Base-by-base conservation (phyloP, 2,797 vertebrate species). In the Erpetoichthys calabaricus region DNA sequence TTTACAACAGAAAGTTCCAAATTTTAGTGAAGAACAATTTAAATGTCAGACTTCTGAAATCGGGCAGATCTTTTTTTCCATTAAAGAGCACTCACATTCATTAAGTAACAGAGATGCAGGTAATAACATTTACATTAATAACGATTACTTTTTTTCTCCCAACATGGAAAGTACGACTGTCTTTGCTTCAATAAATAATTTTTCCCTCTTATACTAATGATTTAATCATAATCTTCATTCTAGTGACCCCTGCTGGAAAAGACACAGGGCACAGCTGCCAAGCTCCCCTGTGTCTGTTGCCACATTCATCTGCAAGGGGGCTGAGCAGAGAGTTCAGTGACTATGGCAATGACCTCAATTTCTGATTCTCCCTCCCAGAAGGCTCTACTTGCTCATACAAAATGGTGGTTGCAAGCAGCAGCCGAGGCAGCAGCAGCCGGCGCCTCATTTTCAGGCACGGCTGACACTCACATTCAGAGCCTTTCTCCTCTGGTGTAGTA, bases 321-420 rank as follows among this genome's bases (percentile, higher is more conserved):
- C 4, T 54, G 41, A 42, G 41, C 53, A 54, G 53, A 54, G 41
- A 54, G 53, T 43, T 41, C 41, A 54, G 53, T 5, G 6, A 54
- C 53, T n/a, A 45, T 42, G 41, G 50, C 42, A 47, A 57, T 45
- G 45, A 56, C 10, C 45, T 9, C 60, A 59, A 65, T 56, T 62
- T 54, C 10, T 54, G 53, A 3, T 42, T 8, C 53, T 53, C 63
- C 56, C 61, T 64, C 65, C 63, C 50, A 46, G 71, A 70, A 70
- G 69, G 68, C 69, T 68, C 68, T 73, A 72, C 77, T 85, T 75
- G 83, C 83, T 84, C 81, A 74, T 67, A 75, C 73, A 67, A 74
- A 66, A 25, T 25, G 25, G 25, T 25, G 25, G 25, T 25, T 25
- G 25, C 25, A 25, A 25, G 25, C 25, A 25, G 25, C 25, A 25